These are phyloP conservation scores for Meloidogyne hapla DNA, from an alignment of 1,140 invertebrate genomes.

Conservation along the genomic window DNA sequence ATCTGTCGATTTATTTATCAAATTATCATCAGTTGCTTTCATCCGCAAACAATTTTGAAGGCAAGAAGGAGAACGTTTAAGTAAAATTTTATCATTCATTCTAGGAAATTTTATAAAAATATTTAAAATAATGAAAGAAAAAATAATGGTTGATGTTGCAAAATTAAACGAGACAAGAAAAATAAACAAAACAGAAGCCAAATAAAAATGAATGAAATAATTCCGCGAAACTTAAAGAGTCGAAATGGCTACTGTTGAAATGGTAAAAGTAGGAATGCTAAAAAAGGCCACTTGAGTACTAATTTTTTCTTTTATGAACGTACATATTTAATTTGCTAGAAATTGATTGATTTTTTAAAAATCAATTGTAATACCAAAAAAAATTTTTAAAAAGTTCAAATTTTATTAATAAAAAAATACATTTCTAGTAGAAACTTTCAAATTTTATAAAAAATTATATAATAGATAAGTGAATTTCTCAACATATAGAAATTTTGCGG, in stretches of 20 bases:
- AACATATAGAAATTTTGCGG: background rate
- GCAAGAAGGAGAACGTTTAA: background rate
- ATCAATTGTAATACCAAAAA: too few species aligned
- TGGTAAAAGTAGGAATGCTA: too few species aligned
- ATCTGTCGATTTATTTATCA: background rate
- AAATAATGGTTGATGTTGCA: too few species aligned
- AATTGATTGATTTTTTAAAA: too few species aligned
- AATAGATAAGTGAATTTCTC: background rate
- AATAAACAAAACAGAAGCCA: too few species aligned
- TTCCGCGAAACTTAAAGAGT: too few species aligned
- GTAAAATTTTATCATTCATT: background rate
- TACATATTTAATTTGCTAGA: too few species aligned
- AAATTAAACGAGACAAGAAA: too few species aligned
- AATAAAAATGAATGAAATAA: too few species aligned
- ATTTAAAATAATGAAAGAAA: background rate
- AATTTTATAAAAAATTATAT: background rate
- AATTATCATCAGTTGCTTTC: background rate
- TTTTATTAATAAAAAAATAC: background rate
- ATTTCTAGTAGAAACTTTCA: background rate
- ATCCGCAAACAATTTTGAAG: background rate
- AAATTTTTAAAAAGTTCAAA: background rate
- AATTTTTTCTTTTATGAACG: too few species aligned
- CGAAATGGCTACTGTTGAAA: too few species aligned
- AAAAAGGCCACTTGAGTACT: too few species aligned
- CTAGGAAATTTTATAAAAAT: background rate